These are phyloP conservation scores for Epiblema foenella DNA, from an alignment of 2,888 invertebrate species.

Conservation along the genomic window DNA sequence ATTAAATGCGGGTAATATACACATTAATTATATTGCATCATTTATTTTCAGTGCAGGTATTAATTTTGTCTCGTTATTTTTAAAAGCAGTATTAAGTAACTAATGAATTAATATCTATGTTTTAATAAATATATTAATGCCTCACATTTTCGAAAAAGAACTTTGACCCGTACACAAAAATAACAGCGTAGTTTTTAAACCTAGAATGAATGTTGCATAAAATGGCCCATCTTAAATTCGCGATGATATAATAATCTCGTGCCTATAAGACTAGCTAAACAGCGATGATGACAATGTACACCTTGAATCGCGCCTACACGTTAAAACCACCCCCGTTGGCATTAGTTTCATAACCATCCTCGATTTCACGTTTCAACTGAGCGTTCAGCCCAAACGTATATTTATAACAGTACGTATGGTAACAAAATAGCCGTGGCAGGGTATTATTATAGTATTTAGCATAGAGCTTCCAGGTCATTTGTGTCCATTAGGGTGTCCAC, in stretches of 20 bases:
- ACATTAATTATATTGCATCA: no score
- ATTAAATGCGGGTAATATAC: no score
- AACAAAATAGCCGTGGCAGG: slow-evolving; percentile 28
- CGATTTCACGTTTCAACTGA: not conserved
- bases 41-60: no score
- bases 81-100: no score
- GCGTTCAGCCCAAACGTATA: not conserved
- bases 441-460: slow-evolving; percentile 54
- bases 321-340: not conserved
- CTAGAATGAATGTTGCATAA: no score
- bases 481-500: slow-evolving; percentile 77
- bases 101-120: no score
- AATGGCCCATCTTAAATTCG: no score
- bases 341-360: slow-evolving; percentile 2
- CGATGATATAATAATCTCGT: not conserved
- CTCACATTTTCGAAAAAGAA: no score
- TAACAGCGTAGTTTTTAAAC: no score
- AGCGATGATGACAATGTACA: not conserved
- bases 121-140: no score
- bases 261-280: not conserved
- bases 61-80: no score
- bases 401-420: not conserved
- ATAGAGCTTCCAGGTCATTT: slow-evolving; percentile 66
- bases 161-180: no score
- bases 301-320: not conserved